Base-by-base conservation (phyloP, 1,140 invertebrate genomes). In the Diachasmimorpha longicaudata region DNA sequence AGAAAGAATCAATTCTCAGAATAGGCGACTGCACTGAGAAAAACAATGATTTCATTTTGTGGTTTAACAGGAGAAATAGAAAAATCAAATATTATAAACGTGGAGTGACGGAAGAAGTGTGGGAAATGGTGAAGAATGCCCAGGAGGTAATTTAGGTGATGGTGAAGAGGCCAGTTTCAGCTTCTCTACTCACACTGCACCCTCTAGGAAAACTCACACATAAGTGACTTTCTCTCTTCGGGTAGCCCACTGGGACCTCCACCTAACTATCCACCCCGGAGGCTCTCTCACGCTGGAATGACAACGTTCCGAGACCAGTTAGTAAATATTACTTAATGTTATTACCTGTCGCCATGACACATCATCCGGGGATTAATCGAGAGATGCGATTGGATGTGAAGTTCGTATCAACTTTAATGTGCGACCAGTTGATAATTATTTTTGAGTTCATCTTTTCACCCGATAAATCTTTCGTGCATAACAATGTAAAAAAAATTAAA, bases 321-420 rank as follows among this genome's bases (percentile, higher is more conserved):
- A 75, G 82, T 81, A 83, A 83, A 82, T 83, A 83, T 83, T 82
- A 83, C 80, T 82, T 80, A 79, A 77, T 76, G 69, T 83, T 83
- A 82, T 82, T 83, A 80, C 79, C 71, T 78, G 48, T 52, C 14
- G 2, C 2, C n/a, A 16, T 52, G 48, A 16, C 48, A 14, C 48
- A 52, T 6, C 48, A 6, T 52, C 9, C 39, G 39, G 48, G 48
- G 48, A 52, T 52, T 52, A 52, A n/a, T n/a, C 48, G 48, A 52
- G 48, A 52, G 48, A 52, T 42, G 13, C 39, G 48, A 16, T 52
- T 19, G 44, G 44, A 46, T 46, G 44, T 46, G 44, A n/a, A 31
- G 6, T 31, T 31, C 6, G 2, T 31, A 31, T 31, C 6, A 46
- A 46, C 44, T 46, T 5, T 46, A 46, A n/a, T 31, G 31, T 31